Conservation (phyloP, 2,888 invertebrate species). For the Coenonympha arcania region DNA sequence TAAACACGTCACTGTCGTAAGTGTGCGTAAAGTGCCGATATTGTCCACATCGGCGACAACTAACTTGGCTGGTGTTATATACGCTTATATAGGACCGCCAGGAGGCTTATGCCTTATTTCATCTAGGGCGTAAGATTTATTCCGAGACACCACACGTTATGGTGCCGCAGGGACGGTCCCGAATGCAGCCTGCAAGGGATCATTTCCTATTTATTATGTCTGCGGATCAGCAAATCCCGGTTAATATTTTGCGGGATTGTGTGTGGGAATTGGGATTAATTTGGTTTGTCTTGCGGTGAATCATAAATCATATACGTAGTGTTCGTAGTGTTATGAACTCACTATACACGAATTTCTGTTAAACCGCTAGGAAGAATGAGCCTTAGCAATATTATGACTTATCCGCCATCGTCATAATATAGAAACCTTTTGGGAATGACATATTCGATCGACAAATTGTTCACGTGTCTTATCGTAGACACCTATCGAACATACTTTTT, state of each 20-base stretch:
- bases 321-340: no score
- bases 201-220: slow-evolving; percentile 49
- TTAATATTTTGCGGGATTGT: slow-evolving; percentile 49
- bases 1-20: no score
- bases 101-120: slow-evolving; percentile 47
- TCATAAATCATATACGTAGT: not conserved
- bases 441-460: no score
- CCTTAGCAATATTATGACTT: no score
- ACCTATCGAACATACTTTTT: no score
- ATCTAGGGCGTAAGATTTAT: slow-evolving; percentile 68
- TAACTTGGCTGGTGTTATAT: not conserved
- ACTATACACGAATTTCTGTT: no score
- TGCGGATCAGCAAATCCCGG: slow-evolving; percentile 56
- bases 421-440: no score
- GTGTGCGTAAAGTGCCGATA: no score
- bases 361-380: no score
- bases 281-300: slow-evolving; percentile 44
- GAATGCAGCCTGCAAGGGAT: slow-evolving; percentile 58
- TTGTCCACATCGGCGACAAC: not conserved
- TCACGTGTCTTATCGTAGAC: no score
- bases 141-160: slow-evolving; percentile 66
- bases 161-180: slow-evolving; percentile 60
- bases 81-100: slow-evolving; percentile 59
- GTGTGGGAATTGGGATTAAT: slow-evolving; percentile 56
- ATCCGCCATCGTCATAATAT: no score